These are phyloP conservation scores for Pygoscelis antarcticus DNA, from an alignment of 2,113 vertebrate species.

Conservation along the genomic window DNA sequence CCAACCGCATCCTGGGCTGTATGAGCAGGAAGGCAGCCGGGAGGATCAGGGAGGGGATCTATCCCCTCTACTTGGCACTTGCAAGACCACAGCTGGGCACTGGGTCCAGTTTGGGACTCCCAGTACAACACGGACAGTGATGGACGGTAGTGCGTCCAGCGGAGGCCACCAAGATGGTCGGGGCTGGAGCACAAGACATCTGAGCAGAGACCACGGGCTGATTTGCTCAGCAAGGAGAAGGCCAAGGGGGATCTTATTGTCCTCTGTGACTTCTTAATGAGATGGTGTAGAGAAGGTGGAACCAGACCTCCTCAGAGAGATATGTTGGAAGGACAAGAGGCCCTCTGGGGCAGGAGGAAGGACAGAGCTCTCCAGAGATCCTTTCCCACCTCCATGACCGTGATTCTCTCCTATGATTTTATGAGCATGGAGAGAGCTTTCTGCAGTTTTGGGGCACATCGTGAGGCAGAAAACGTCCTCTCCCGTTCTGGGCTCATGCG, in stretches of 20 bases:
- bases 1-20: neutral
- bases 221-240: neutral
- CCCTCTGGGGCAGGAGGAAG: neutral
- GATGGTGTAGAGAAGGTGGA: neutral
- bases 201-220: neutral
- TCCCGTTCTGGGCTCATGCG: neutral
- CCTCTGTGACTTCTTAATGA: neutral
- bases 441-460: neutral
- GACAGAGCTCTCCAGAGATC: neutral
- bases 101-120: neutral
- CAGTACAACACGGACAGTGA: neutral
- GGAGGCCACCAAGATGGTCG: neutral
- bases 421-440: neutral
- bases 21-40: neutral
- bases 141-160: rapidly evolving
- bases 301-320: neutral
- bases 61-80: neutral
- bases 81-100: neutral
- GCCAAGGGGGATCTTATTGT: neutral
- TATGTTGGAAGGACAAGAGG: neutral
- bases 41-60: neutral
- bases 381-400: neutral
- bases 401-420: neutral
- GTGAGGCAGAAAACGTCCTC: neutral
- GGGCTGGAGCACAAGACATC: neutral